Base-by-base conservation (phyloP, 2,113 vertebrate genomes). In the Tenebrosternarchus preto region DNA sequence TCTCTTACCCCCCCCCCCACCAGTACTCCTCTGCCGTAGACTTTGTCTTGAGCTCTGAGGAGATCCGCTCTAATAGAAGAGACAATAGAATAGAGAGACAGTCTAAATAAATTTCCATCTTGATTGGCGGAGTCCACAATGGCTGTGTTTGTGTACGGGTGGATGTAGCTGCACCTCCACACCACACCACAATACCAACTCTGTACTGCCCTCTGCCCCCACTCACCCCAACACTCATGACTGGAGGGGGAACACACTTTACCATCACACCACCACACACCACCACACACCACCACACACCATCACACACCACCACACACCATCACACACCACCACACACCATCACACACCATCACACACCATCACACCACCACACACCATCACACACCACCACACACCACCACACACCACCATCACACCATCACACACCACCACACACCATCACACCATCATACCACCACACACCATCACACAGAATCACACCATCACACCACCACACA, bases 121-220 rank as follows among this genome's bases (percentile, higher is more conserved):
- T 46, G 25, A 59, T 25, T 29, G 59, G 64, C 29, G 57, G 57
- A 53, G 66, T 25, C 19, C 73, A 81, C 73, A 81, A 81, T 76
- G 80, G 75, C 63, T 76, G 64, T 29, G 73, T 76, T 68, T 81
- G 73, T 81, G 63, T 33, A 56, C 60, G 66, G 63, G 72, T 68
- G 67, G 79, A 69, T 55, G 53, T 43, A 25, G 19, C 70, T 73
- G 73, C 55, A 63, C 76, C 60, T 80, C 46, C 69, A 67, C 73
- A 80, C 77, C 50, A 29, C n/a, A 80, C 56, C 33, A 80, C 79
- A 80, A 80, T 74, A 59, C 61, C 61, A 53, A 11, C 50, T 55
- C 79, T 80, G 71, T 80, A 12, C 43, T 11, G 8, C 43, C 25
- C 71, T n/a, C 33, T 61, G 19, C 19, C 25, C 50, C 22, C 60